Evolutionary conservation across 23 tunicate species (phyloP).

Genomic region (Botrylloides violaceus): DNA sequence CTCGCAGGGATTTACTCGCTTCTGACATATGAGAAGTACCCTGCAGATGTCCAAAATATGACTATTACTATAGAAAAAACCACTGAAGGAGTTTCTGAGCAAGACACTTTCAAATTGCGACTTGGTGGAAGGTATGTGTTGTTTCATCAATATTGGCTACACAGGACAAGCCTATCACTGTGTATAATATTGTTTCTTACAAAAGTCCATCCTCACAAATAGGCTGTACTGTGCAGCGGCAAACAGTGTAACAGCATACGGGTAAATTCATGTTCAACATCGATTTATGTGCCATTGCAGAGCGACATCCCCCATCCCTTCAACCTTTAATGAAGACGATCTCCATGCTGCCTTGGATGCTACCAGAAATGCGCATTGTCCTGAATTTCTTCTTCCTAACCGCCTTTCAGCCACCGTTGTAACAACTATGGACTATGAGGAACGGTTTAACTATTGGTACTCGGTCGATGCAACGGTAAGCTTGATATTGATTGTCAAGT

Average conservation of each 20-base stretch:
- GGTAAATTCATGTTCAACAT: too few species aligned
- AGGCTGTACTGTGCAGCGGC: too few species aligned
- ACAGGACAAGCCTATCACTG: too few species aligned
- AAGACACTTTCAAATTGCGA: not conserved
- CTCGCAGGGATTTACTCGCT: slow-evolving; percentile 7
- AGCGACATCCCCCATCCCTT: slow-evolving; percentile 5
- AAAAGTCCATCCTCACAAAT: too few species aligned
- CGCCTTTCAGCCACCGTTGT: not conserved
- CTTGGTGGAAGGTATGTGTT: slow-evolving; percentile 24
- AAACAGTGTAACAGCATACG: too few species aligned
- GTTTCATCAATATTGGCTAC: too few species aligned
- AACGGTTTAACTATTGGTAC: not conserved
- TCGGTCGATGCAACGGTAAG: not conserved
- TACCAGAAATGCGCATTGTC: slow-evolving; percentile 18
- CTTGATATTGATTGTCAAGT: too few species aligned
- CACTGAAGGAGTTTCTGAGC: slow-evolving; percentile 11
- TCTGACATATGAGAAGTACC: not conserved
- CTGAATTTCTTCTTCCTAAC: slow-evolving; percentile 13
- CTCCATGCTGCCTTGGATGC: slow-evolving; percentile 16
- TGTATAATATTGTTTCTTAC: too few species aligned
- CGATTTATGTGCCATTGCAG: too few species aligned
- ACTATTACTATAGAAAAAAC: slow-evolving; percentile 7
- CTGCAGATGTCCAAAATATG: slow-evolving; percentile 9
- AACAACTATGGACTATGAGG: slow-evolving; percentile 27
- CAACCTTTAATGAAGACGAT: slow-evolving; percentile 4